Evolutionary conservation across 64 coral and sea anemone species (phyloP), one percentile per base, ranked within the genome.

Genomic region (Montipora sp.): DNA sequence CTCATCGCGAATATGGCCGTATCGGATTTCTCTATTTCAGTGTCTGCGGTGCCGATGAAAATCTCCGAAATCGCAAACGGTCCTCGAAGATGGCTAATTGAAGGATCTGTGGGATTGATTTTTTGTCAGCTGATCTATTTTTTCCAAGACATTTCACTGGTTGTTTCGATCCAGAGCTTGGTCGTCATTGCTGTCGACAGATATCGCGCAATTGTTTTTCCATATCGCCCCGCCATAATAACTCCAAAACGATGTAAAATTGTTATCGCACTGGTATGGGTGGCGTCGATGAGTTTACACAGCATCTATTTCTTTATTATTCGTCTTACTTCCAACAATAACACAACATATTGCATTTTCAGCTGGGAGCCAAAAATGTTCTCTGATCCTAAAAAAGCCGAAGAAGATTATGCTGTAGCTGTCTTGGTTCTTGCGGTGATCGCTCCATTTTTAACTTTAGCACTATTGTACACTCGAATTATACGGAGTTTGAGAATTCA

Each of bases 1-100:
- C 73, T 95, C 11, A 95, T 95, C 19, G 90, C 80, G 2, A 95
- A 91, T 83, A 95, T 92, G 94, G 90, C 94, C 8, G 58, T 66
- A 7, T 95, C 94, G 0, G 94, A 95, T 16, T 73, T 95, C 12
- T 20, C 82, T 5, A 92, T 92, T 51, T 61, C 77, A 51, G 11
- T 47, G 5, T 78, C 82, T 9, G 75, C 90, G 1, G 78, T 95
- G 4, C 94, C 94, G 0, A 81, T 68, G 8, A 63, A 59, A 70
- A 59, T 95, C 10, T 87, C 77, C 61, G 80, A 91, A 49, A 91
- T 83, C 13, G 91, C 23, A 46, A 5, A 48, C 0, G 51, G 57
- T 73, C 22, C 49, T 69, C 83, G 2, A 55, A 83, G 61, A 21
- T 95, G 89, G 83, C 75, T 95, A 36, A 58, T 91, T 1, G 73